A percentile compares a stretch with the other conserved stretches of the same genome.
These are phyloP conservation scores for Mesitornis unicolor DNA, from an alignment of 2,113 vertebrate genomes.

Conservation along the genomic window DNA sequence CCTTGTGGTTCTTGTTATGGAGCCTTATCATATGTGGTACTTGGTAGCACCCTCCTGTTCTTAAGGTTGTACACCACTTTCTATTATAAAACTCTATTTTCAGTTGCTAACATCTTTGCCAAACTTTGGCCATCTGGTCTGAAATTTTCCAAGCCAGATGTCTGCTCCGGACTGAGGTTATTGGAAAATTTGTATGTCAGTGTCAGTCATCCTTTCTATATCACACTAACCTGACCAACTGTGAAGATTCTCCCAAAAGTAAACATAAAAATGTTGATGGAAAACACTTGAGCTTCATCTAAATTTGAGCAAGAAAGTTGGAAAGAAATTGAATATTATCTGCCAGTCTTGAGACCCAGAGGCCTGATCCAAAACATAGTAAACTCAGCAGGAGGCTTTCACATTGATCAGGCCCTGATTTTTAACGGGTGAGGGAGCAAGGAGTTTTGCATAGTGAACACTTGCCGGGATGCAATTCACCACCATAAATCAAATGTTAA, in stretches of 20 bases:
- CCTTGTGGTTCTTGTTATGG: neutral
- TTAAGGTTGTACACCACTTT: neutral
- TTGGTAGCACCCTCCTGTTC: neutral
- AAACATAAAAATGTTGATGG: slow-evolving; percentile 13
- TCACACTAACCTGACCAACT: neutral
- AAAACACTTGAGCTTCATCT: slow-evolving; percentile 11
- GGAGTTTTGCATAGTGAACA: neutral
- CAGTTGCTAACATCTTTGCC: neutral
- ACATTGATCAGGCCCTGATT: neutral
- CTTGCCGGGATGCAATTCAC: neutral
- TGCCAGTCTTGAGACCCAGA: neutral
- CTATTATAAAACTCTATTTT: neutral
- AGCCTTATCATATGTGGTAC: neutral
- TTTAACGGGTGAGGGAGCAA: slow-evolving; percentile 14
- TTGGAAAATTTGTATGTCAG: neutral
- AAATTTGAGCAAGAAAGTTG: neutral
- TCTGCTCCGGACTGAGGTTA: neutral
- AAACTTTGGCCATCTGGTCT: slow-evolving; percentile 4
- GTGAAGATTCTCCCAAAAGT: neutral
- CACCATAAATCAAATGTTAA: slow-evolving; percentile 24
- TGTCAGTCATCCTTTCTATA: slow-evolving; percentile 15
- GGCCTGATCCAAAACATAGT: neutral
- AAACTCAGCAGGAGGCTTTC: slow-evolving; percentile 23
- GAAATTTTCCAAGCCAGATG: neutral
- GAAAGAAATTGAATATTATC: neutral